phyloP scores from a whole-genome alignment of 2,113 vertebrate genomes.

The Talpa occidentalis region DNA sequence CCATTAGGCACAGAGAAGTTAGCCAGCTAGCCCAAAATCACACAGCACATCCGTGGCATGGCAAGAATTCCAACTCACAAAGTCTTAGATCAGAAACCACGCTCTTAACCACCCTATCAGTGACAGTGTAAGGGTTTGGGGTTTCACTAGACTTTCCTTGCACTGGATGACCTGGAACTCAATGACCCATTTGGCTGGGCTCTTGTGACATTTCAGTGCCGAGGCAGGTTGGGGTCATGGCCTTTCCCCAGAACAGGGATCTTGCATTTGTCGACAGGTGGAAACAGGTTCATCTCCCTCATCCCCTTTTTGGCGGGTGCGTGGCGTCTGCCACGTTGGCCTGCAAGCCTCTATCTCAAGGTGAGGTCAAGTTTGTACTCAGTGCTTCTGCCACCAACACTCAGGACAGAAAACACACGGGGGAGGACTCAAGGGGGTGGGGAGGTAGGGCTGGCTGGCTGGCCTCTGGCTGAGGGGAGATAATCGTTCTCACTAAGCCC shows the following conservation, averaged over 20 bases:
- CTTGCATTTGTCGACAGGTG: background rate
- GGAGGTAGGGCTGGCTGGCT: background rate
- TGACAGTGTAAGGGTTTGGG: rapidly evolving
- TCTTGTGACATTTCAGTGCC: background rate
- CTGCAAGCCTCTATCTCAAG: background rate
- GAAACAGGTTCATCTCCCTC: background rate
- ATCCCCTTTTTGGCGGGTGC: background rate
- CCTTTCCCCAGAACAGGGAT: background rate
- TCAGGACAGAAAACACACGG: background rate
- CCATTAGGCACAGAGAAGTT: background rate
- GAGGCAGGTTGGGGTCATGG: background rate
- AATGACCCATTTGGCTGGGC: background rate
- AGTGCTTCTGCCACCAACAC: background rate
- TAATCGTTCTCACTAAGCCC: background rate
- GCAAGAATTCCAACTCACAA: background rate
- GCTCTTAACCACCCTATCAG: background rate
- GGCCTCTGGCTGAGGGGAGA: background rate
- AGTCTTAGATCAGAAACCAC: background rate
- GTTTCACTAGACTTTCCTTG: background rate
- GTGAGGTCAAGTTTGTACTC: background rate
- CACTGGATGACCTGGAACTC: background rate
- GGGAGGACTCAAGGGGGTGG: too few relatives aligned
- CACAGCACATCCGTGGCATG: background rate
- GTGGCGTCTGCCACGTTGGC: background rate
- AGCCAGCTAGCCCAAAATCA: background rate